Evolutionary conservation across 2,113 vertebrate species (phyloP), one percentile per base, ranked within the genome.

Genomic region (Otocyon megalotis): DNA sequence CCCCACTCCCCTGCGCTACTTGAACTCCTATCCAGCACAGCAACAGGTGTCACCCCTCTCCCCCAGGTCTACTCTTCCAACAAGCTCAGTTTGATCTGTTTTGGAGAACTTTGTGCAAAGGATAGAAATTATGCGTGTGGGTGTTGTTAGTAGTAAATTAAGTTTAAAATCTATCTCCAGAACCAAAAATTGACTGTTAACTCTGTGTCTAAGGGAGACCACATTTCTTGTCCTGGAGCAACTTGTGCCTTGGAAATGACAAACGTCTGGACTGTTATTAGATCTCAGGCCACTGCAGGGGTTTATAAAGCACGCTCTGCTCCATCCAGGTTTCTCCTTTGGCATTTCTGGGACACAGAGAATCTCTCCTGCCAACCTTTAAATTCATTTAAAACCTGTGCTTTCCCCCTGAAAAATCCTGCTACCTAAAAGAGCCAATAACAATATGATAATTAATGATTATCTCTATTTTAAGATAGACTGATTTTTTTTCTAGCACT

Each of bases 201-300:
- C 30, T 91, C 54, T 22, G 0, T 0, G 0, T 90, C 32, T 24
- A 0, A 1, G 22, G 22, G 32, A 60, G 4, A 84, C 11, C 0
- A 32, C 1, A 48, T 35, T 28, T 76, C 9, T 1, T 13, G 0
- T 19, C 28, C 58, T 32, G 5, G 13, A 95, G 43, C 6, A 14
- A 77, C 28, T 26, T 22, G 10, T 5, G 0, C 24, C 88, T 43
- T 9, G 16, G 71, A 85, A 81, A 62, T 19, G 48, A 37, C 8
- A 5, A 43, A 53, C 0, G 4, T 19, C 35, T 32, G 50, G 9
- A 28, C n/a, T 85, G 63, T 58, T 54, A 50, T 84, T 63, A 88
- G 58, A 92, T 89, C 20, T 53, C 56, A 43, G 83, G 53, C 28
- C 43, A 19, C 43, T 9, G 1, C 0, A 0, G 22, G 12, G 0